Base-by-base conservation (phyloP, 2,113 vertebrate genomes). In the Pao palembangensis region DNA sequence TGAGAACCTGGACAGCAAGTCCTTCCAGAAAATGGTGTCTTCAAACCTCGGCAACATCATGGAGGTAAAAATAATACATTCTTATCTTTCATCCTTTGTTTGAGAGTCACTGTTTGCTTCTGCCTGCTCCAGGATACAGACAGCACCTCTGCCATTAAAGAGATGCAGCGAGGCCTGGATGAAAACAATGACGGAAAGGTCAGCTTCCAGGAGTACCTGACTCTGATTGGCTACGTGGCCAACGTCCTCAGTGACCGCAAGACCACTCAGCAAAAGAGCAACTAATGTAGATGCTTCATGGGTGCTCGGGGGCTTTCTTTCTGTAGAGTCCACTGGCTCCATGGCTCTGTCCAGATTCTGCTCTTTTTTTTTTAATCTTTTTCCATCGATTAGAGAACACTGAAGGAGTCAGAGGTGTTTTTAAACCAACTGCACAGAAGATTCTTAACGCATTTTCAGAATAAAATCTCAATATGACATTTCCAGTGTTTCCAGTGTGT, bases 121-220 rank as follows among this genome's bases (percentile, higher is more conserved):
- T n/a, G 44, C n/a, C 44, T 44, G 11, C 43, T n/a, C 15, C 44
- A 92, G 91, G 75, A 89, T 63, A 82, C 89, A 28, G 58, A 79
- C 38, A 79, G 73, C 52, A 14, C 71, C 13, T 56, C 81, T 6
- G 79, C 88, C 13, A 11, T 91, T 19, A 86, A 82, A 38, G 80
- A 87, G 20, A 88, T 91, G 88, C 83, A 87, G 75, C 14, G 7
- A 12, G 82, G 85, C 2, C 64, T 92, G 75, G 89, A 89, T 25
- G 78, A 64, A 3, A 85, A 91, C 80, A 53, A 69, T 0, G 90
- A 91, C 11, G 88, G 85, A 43, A 90, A 89, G 55, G 85, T 92
- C 85, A 75, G 75, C 85, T 91, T 91, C 73, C 47, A 64, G 68
- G 88, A 91, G 76, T 90, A 88, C 71, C 63, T 91, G 75, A 58